Conservation (phyloP, 2,797 vertebrate species). For the Centroberyx gerrardi region DNA sequence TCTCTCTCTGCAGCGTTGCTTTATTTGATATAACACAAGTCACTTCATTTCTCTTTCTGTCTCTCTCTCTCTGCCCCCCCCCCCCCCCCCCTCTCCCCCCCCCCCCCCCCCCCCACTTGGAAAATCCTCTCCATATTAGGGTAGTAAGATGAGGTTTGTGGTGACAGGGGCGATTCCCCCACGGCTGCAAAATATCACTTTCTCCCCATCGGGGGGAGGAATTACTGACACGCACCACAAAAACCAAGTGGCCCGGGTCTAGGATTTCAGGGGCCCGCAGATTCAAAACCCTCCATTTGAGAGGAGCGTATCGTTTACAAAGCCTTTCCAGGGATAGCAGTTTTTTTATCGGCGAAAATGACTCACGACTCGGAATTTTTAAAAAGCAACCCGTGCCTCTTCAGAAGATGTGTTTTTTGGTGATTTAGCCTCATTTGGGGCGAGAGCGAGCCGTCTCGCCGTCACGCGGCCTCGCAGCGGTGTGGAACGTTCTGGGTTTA, state of each 20-base stretch:
- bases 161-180: constrained; percentile 75
- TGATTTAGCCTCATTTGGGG: constrained; percentile 68
- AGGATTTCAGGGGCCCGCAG: constrained; percentile 77
- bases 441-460: constrained; percentile 52
- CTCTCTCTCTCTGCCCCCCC: neutral
- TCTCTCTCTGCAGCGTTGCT: neutral
- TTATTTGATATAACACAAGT: constrained; percentile 25
- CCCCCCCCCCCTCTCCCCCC: neutral
- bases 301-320: constrained; percentile 79
- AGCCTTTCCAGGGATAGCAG: constrained; percentile 71
- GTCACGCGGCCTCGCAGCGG: constrained; percentile 24
- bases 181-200: constrained; percentile 84
- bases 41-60: neutral
- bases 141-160: constrained; percentile 75
- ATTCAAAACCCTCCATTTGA: constrained; percentile 74
- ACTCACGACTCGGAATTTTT: constrained; percentile 72
- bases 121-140: constrained; percentile 59
- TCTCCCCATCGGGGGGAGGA: constrained; percentile 71
- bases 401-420: constrained; percentile 41
- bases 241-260: constrained; percentile 78
- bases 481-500: constrained; percentile 74
- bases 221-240: constrained; percentile 81
- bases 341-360: constrained; percentile 83
- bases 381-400: constrained; percentile 17
- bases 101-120: constrained; percentile 10